Evolutionary conservation across 2,888 invertebrate species (phyloP).

Genomic region (Dione juno): DNA sequence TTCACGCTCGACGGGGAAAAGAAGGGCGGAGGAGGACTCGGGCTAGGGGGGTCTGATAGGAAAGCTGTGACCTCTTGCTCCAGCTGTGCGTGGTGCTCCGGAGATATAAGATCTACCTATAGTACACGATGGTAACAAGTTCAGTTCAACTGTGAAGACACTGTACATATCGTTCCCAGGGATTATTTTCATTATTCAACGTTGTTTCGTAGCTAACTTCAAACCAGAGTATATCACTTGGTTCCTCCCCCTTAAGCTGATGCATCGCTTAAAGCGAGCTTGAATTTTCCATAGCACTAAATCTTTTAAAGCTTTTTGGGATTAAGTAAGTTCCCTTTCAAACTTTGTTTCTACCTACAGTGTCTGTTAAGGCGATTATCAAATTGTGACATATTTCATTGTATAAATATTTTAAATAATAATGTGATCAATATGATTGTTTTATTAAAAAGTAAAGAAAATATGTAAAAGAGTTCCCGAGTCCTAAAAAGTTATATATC

Average conservation of each 20-base stretch:
- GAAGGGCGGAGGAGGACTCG: no score
- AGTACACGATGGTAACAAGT: neutral
- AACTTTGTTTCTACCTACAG: neutral
- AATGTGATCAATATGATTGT: neutral
- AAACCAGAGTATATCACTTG: neutral
- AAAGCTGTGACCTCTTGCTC: no score
- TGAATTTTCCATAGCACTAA: neutral
- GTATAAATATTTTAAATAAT: neutral
- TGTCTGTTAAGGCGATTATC: neutral
- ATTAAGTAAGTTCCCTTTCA: neutral
- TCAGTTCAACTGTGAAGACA: neutral
- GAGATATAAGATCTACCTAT: no score
- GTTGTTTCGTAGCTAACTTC: neutral
- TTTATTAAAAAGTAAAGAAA: no score
- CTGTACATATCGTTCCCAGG: neutral
- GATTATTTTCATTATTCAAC: conserved; percentile 2
- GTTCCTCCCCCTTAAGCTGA: neutral
- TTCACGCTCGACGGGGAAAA: no score
- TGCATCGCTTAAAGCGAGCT: neutral
- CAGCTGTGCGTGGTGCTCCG: no score
- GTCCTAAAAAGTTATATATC: no score
- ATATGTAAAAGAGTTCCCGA: no score
- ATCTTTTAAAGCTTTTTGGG: neutral
- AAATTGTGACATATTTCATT: neutral
- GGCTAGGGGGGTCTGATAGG: no score